Percentiles rank a stretch among this genome's conserved stretches.
Conservation (phyloP, 2,888 invertebrate genomes). For the Schrankia costaestrigalis region DNA sequence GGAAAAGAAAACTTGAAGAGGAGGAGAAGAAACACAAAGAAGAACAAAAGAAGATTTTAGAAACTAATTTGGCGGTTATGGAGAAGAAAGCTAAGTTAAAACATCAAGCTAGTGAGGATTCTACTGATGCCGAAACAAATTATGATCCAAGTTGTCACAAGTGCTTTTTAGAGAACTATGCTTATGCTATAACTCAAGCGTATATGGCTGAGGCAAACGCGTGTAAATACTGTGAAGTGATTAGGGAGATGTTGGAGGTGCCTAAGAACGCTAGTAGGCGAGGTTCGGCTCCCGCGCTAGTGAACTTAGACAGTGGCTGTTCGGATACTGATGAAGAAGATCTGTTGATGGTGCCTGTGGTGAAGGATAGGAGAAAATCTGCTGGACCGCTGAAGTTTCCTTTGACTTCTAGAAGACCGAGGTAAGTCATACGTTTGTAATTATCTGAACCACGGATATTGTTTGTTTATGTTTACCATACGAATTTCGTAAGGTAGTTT, state of each 20-base stretch:
- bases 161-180: conserved; percentile 75
- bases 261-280: conserved; percentile 68
- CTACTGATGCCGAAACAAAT: conserved; percentile 61
- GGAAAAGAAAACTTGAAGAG: conserved; percentile 60
- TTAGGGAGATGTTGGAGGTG: conserved; percentile 68
- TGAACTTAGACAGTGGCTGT: conserved; percentile 68
- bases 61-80: conserved; percentile 54
- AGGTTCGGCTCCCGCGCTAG: conserved; percentile 80
- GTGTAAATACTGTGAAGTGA: conserved; percentile 76
- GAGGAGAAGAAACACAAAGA: conserved; percentile 62
- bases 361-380: conserved; percentile 75
- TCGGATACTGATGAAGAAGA: conserved; percentile 69
- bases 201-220: conserved; percentile 65
- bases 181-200: conserved; percentile 70
- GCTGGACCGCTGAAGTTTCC: conserved; percentile 72
- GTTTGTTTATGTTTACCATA: not conserved
- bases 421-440: conserved; percentile 45
- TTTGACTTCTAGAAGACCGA: conserved; percentile 62
- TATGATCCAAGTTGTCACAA: conserved; percentile 72
- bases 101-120: conserved; percentile 68
- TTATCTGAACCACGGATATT: not conserved
- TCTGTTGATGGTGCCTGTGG: conserved; percentile 69
- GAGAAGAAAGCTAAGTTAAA: conserved; percentile 59
- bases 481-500: too few species aligned
- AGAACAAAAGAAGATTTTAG: conserved; percentile 54